Percentiles rank a stretch among this genome's conserved stretches.
Evolutionary conservation across 2,113 vertebrate genomes (phyloP).

Genomic region (Camelus dromedarius): DNA sequence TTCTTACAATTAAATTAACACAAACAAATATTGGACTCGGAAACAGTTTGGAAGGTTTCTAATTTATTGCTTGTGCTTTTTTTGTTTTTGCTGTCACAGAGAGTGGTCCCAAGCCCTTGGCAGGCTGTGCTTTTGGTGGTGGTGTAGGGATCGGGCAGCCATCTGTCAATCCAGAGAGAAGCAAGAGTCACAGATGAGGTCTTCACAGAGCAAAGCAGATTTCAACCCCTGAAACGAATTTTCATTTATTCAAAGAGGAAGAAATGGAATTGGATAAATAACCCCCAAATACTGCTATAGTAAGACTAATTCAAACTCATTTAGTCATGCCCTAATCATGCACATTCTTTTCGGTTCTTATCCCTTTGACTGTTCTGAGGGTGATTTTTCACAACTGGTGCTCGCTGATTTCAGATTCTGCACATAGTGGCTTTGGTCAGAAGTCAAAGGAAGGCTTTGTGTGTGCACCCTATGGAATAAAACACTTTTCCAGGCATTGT

Average conservation of each 20-base stretch:
- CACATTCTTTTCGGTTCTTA: not conserved
- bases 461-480: not conserved
- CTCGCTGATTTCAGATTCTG: not conserved
- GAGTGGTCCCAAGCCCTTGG: not conserved
- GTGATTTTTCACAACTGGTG: not conserved
- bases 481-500: not conserved
- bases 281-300: not conserved
- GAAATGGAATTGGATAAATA: not conserved
- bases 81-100: not conserved
- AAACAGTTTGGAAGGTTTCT: not conserved
- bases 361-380: not conserved
- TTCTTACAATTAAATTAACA: not conserved
- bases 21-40: not conserved
- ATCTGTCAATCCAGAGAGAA: not conserved
- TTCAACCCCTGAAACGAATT: not conserved
- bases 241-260: conserved; percentile 23
- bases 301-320: not conserved
- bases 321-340: not conserved
- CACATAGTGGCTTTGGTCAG: not conserved
- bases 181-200: not conserved
- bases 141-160: not conserved
- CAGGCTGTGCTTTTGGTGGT: not conserved
- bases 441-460: not conserved
- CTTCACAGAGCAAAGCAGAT: not conserved
- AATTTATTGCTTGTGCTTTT: not conserved